phyloP scores from a whole-genome alignment of 2,797 vertebrate genomes.

The Spondyliosoma cantharus region DNA sequence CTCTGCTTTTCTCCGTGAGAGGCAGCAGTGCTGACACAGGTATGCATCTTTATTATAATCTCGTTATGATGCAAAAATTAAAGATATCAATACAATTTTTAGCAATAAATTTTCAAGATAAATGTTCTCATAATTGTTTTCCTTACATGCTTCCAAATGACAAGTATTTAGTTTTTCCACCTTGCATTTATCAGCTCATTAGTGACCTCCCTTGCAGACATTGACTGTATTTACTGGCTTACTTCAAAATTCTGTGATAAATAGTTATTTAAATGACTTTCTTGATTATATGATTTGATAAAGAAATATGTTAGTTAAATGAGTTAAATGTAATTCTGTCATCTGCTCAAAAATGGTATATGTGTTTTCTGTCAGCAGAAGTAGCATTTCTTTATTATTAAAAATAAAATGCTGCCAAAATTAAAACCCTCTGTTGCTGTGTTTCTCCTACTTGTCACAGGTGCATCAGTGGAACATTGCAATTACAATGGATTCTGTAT shows the following conservation, averaged over 20 bases:
- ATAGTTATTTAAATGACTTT: accelerated
- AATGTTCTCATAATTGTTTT: not conserved
- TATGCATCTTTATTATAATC: constrained; percentile 23
- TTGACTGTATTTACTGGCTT: not conserved
- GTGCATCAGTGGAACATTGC: not conserved
- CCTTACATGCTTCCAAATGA: not conserved
- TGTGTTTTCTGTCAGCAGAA: not conserved
- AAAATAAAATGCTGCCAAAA: too few relatives aligned
- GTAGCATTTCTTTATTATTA: not conserved
- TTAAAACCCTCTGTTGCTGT: not conserved
- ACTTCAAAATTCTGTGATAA: not conserved
- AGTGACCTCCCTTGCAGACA: not conserved
- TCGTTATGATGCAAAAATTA: not conserved
- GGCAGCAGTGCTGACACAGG: constrained; percentile 30
- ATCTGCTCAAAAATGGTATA: too few relatives aligned
- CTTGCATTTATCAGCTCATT: not conserved
- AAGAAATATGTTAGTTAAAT: not conserved
- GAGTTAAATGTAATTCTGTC: too few relatives aligned
- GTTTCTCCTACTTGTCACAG: constrained; percentile 33
- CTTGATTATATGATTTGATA: not conserved
- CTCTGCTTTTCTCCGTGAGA: constrained; percentile 41
- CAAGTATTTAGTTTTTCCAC: not conserved
- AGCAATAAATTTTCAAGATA: not conserved
- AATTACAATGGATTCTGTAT: accelerated
- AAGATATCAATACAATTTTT: not conserved